Evolutionary conservation across 1,140 invertebrate species (phyloP), one percentile per base, ranked within the genome.

Genomic region (Epicauta chinensis): DNA sequence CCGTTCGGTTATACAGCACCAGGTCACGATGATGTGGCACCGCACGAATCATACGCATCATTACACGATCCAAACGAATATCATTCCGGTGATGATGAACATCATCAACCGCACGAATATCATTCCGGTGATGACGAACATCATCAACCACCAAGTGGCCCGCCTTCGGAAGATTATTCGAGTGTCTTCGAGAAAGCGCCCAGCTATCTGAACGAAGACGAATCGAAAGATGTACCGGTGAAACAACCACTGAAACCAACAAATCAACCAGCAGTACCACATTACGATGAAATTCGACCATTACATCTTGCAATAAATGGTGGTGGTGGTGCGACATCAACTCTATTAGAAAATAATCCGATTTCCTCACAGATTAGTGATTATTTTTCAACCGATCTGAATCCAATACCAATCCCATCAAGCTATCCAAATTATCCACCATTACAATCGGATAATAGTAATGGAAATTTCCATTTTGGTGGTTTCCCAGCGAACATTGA

Each of bases 1-100:
- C 49, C 58, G 2, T 62, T 59, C 51, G 53, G 41, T 40, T 39
- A 43, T 14, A 23, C 51, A 53, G 5, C 38, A 40, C 39, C 23
- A 23, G 46, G 50, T 30, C 53, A 55, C 29, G 32, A 46, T 44
- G 37, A 50, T 16, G n/a, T n/a, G n/a, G 7, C 45, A 48, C 12
- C 34, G 47, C 43, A 12, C 31, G 3, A 23, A 49, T 16, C 14
- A 31, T 32, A 39, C n/a, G 2, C 32, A 40, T 7, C 7, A 3
- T 23, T 23, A 23, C 4, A 23, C 29, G 41, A 44, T 38, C 17
- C 31, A 10, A 35, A 35, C 17, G 29, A 42, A n/a, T 38, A 51
- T 11, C 23, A 32, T 17, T 23, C 45, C 5, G 14, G 16, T 32
- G 31, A 42, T 13, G 31, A 42, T 16, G 16, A 34, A 30, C n/a